A percentile compares a stretch with the other conserved stretches of the same genome.
phyloP scores from a whole-genome alignment of 1,140 invertebrate species.

The Neomicropteryx cornuta region DNA sequence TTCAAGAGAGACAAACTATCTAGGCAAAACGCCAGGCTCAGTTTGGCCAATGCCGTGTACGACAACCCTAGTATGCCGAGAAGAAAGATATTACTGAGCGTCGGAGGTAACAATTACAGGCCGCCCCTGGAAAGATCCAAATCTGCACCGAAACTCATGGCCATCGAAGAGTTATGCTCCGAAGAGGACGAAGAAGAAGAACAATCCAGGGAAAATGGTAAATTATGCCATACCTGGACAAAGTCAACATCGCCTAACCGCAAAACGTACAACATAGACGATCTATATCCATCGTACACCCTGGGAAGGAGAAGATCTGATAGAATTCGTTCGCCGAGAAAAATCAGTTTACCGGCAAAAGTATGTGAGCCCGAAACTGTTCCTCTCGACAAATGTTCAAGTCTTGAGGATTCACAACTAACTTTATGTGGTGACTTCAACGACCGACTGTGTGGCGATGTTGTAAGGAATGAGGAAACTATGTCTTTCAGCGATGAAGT shows the following conservation, averaged over 20 bases:
- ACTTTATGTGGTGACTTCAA: too few relatives aligned
- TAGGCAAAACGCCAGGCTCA: conserved; percentile 88
- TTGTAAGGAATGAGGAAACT: too few relatives aligned
- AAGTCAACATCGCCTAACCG: conserved; percentile 27
- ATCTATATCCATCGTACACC: conserved; percentile 33
- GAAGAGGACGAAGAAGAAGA: conserved; percentile 64
- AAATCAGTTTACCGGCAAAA: conserved; percentile 13
- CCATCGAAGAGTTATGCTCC: conserved; percentile 86
- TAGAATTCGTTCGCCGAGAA: conserved; percentile 24
- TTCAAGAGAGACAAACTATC: conserved; percentile 90
- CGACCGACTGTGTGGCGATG: too few relatives aligned
- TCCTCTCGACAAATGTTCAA: conserved; percentile 5
- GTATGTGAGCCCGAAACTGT: conserved; percentile 4
- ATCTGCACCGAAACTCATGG: conserved; percentile 86
- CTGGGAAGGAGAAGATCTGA: conserved; percentile 28
- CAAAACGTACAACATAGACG: conserved; percentile 29
- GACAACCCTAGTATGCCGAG: conserved; percentile 74
- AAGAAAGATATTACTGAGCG: conserved; percentile 67
- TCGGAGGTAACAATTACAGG: conserved; percentile 70
- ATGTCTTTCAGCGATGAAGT: too few relatives aligned
- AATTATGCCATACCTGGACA: conserved; percentile 22
- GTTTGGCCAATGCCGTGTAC: conserved; percentile 75
- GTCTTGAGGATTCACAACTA: too few relatives aligned
- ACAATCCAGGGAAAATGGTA: conserved; percentile 6
- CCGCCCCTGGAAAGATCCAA: conserved; percentile 90